These are phyloP conservation scores for Holcopasites calliopsidis DNA, from an alignment of 1,140 invertebrate genomes.

Conservation along the genomic window DNA sequence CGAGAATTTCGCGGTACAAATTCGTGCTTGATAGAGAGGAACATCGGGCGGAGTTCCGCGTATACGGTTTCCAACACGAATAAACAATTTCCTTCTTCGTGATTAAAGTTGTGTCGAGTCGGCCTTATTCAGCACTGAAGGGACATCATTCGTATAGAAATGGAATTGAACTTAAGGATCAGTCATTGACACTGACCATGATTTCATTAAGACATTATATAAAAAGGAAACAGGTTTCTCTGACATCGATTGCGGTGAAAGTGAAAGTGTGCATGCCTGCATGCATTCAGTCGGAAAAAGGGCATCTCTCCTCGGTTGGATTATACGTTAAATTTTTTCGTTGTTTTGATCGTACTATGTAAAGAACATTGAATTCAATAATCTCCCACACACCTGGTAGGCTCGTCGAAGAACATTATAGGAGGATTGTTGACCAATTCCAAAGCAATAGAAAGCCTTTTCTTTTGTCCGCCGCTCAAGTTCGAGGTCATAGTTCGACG, in stretches of 20 bases:
- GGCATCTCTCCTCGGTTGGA: background rate
- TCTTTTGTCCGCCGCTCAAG: conserved; percentile 97
- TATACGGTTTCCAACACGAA: too few species aligned
- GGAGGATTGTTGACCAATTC: conserved; percentile 97
- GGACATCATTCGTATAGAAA: too few species aligned
- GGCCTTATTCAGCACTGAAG: too few species aligned
- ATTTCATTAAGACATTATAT: conserved; percentile 15
- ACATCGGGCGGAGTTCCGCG: too few species aligned
- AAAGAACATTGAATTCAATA: background rate
- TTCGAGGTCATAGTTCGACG: conserved; percentile 93
- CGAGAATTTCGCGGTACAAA: background rate
- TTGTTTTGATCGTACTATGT: too few species aligned
- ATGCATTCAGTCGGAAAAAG: too few species aligned
- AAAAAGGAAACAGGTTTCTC: conserved; percentile 30
- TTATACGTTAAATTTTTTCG: too few species aligned
- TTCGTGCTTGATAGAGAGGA: too few species aligned
- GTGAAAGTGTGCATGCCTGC: conserved; percentile 22
- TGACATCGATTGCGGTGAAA: conserved; percentile 32
- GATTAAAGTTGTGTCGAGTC: too few species aligned
- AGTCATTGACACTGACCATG: conserved; percentile 21
- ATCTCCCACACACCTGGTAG: conserved; percentile 88
- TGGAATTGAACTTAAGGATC: background rate
- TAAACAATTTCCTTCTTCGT: too few species aligned
- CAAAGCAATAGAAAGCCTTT: conserved; percentile 96
- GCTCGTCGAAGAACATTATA: conserved; percentile 99